These are phyloP conservation scores for Benthosema pterotum DNA, from an alignment of 2,797 vertebrate genomes.

Conservation along the genomic window DNA sequence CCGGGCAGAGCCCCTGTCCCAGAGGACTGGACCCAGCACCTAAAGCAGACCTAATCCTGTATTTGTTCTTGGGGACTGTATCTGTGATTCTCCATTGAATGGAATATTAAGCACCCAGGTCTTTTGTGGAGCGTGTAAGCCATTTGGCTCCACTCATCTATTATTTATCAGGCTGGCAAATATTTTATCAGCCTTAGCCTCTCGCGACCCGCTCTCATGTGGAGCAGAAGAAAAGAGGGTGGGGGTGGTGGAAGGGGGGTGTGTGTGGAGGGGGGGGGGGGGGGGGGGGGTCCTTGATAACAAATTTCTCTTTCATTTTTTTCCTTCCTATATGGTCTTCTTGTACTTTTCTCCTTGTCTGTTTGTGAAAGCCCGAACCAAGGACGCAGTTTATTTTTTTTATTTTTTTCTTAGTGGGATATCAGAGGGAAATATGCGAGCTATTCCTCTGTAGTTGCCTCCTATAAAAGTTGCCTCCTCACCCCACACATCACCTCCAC, in stretches of 20 bases:
- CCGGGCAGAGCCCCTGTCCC: constrained; percentile 74
- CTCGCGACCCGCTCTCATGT: constrained; percentile 73
- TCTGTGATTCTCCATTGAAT: constrained; percentile 83
- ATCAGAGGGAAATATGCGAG: constrained; percentile 66
- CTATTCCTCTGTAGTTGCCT: constrained; percentile 58
- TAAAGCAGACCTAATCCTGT: constrained; percentile 77
- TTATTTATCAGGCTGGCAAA: constrained; percentile 84
- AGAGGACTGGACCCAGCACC: constrained; percentile 72
- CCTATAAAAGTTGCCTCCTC: constrained; percentile 45
- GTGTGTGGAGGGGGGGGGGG: constrained; percentile 18
- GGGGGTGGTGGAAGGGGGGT: too few relatives aligned
- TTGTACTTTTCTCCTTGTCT: constrained; percentile 64
- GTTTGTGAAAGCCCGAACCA: constrained; percentile 55
- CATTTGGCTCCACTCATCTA: constrained; percentile 83
- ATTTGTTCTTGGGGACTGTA: constrained; percentile 82
- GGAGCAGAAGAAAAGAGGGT: constrained; percentile 47
- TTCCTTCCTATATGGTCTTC: constrained; percentile 46
- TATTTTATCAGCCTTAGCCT: constrained; percentile 82
- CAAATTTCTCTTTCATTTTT: constrained; percentile 44
- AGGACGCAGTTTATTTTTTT: constrained; percentile 46
- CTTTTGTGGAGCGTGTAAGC: constrained; percentile 82
- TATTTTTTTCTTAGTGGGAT: too few relatives aligned
- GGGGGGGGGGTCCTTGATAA: constrained; percentile 1
- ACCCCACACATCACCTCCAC: constrained; percentile 45
- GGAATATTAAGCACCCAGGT: constrained; percentile 81